These are phyloP conservation scores for Hycleus phaleratus DNA, from an alignment of 1,140 invertebrate genomes.

Conservation along the genomic window DNA sequence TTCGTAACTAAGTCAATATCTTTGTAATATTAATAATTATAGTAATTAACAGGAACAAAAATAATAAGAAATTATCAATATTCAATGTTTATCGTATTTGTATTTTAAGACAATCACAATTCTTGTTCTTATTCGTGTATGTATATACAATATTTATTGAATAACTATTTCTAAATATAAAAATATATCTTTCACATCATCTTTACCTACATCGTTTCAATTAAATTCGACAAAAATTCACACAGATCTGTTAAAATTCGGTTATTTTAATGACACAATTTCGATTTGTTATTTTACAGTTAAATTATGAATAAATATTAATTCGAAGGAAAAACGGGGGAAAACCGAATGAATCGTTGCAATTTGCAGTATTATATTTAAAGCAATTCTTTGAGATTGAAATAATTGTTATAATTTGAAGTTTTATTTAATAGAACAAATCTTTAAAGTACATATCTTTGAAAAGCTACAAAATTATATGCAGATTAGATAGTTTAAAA, in stretches of 20 bases:
- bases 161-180: background rate
- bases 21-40: slow-evolving; percentile 5
- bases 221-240: slow-evolving; percentile 15
- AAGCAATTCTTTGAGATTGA: background rate
- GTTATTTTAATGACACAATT: slow-evolving; percentile 3
- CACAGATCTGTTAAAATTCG: slow-evolving; percentile 23
- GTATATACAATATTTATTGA: slow-evolving; percentile 2
- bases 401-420: background rate
- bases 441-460: slow-evolving; percentile 26
- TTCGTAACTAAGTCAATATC: slow-evolving; percentile 32
- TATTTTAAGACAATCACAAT: slow-evolving; percentile 12
- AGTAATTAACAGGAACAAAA: background rate
- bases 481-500: slow-evolving; percentile 4
- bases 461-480: background rate
- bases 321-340: too few species aligned
- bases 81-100: slow-evolving; percentile 12
- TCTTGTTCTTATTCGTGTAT: background rate
- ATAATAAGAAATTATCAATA: slow-evolving; percentile 9
- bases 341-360: too few species aligned
- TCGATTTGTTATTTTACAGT: slow-evolving; percentile 6
- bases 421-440: slow-evolving; percentile 1
- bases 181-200: background rate
- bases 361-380: slow-evolving; percentile 1
- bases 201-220: slow-evolving; percentile 33
- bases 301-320: background rate